Percentiles rank a stretch among this genome's conserved stretches.
These are phyloP conservation scores for Scytalopus superciliaris DNA, from an alignment of 2,113 vertebrate genomes.

Conservation along the genomic window DNA sequence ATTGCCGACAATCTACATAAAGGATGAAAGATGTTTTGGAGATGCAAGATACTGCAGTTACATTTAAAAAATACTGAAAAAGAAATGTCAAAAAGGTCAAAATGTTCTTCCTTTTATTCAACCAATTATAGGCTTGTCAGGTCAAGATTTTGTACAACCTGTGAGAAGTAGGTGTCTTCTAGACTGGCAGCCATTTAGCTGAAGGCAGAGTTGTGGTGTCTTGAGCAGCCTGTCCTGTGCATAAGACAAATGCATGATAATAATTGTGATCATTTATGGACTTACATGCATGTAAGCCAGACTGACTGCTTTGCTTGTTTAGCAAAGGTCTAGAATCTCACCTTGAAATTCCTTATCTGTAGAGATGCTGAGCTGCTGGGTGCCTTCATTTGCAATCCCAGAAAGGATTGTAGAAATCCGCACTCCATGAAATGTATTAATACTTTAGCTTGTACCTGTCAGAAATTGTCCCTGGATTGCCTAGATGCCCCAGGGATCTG, in stretches of 20 bases:
- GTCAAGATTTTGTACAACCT: neutral
- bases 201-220: neutral
- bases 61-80: neutral
- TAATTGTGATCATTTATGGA: neutral
- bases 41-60: neutral
- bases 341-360: neutral
- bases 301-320: neutral
- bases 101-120: neutral
- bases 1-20: neutral
- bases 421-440: conserved; percentile 13
- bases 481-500: neutral
- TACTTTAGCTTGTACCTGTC: conserved; percentile 1
- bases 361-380: neutral
- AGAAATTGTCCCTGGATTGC: neutral
- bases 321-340: neutral
- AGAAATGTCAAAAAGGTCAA: neutral
- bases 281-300: neutral
- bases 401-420: neutral
- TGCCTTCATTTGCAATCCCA: neutral
- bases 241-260: neutral
- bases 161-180: neutral
- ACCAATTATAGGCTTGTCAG: neutral
- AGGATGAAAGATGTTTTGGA: neutral
- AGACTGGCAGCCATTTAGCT: neutral
- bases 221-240: neutral